phyloP scores from a whole-genome alignment of 2,888 invertebrate species.

The Polydesmus complanatus region DNA sequence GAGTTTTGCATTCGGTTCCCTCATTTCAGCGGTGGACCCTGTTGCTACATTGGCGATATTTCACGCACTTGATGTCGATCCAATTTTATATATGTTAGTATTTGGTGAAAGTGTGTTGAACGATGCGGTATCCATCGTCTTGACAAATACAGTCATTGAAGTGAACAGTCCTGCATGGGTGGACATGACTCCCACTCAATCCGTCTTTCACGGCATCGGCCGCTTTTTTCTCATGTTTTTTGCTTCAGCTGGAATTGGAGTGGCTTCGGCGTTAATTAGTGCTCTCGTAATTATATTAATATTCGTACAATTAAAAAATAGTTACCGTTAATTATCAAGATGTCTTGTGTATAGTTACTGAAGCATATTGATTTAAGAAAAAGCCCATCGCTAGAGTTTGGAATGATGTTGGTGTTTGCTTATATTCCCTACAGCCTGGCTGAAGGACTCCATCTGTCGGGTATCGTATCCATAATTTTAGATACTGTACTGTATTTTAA shows the following conservation, averaged over 20 bases:
- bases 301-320: neutral
- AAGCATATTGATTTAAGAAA: constrained; percentile 93
- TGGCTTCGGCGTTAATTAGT: constrained; percentile 82
- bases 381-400: constrained; percentile 96
- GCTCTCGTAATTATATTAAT: constrained; percentile 55
- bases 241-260: constrained; percentile 93
- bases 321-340: constrained; percentile 9
- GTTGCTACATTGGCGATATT: constrained; percentile 98
- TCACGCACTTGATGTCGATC: constrained; percentile 92
- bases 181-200: constrained; percentile 54
- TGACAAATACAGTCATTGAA: constrained; percentile 42
- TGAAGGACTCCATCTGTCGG: constrained; percentile 87
- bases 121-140: constrained; percentile 95
- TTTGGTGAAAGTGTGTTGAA: constrained; percentile 93
- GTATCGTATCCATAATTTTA: constrained; percentile 33
- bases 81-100: constrained; percentile 96
- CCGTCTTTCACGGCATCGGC: constrained; percentile 72
- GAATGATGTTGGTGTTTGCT: constrained; percentile 95
- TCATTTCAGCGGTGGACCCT: constrained; percentile 97
- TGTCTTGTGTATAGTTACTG: constrained; percentile 41
- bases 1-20: constrained; percentile 95
- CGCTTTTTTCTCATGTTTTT: constrained; percentile 93
- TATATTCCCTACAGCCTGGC: constrained; percentile 97
- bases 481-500: neutral
- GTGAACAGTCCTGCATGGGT: constrained; percentile 31